phyloP scores from a whole-genome alignment of 2,797 vertebrate species.

The Zenarchopterus dispar region DNA sequence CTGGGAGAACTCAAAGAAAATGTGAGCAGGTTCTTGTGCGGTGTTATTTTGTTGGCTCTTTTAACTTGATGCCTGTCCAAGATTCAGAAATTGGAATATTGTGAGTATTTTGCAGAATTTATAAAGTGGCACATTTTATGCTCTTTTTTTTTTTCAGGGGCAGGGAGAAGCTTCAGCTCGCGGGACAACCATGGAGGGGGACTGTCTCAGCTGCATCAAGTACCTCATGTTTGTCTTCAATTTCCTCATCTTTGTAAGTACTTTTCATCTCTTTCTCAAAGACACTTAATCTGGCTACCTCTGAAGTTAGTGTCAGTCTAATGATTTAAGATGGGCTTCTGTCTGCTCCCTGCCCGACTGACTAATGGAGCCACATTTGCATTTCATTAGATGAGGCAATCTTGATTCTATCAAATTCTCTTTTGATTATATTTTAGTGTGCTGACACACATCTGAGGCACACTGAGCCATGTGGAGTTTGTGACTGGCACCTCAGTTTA shows the following conservation, averaged over 20 bases:
- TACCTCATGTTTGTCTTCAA: constrained; percentile 97
- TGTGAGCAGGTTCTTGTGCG: constrained; percentile 46
- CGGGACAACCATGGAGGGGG: constrained; percentile 89
- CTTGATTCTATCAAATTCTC: constrained; percentile 77
- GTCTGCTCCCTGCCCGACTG: constrained; percentile 47
- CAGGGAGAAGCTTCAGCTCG: constrained; percentile 81
- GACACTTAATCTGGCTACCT: constrained; percentile 43
- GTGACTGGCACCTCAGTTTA: constrained; percentile 79
- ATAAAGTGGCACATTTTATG: constrained; percentile 23
- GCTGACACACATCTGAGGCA: constrained; percentile 76
- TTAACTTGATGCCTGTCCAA: constrained; percentile 33
- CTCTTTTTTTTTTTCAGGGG: constrained; percentile 67
- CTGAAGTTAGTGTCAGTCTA: constrained; percentile 61
- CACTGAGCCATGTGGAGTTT: constrained; percentile 58
- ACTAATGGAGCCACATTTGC: constrained; percentile 76
- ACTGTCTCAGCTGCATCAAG: constrained; percentile 95
- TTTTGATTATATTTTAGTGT: constrained; percentile 76
- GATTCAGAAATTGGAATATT: constrained; percentile 33
- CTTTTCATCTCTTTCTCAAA: constrained; percentile 47
- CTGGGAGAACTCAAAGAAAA: constrained; percentile 62
- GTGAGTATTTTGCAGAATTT: constrained; percentile 43
- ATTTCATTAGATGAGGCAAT: constrained; percentile 78
- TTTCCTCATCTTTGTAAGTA: constrained; percentile 96
- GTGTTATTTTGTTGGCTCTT: constrained; percentile 46
- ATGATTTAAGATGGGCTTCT: constrained; percentile 61